Evolutionary conservation across 2,888 invertebrate genomes (phyloP), one percentile per base, ranked within the genome.

Genomic region (Cecidostiba fungosa): DNA sequence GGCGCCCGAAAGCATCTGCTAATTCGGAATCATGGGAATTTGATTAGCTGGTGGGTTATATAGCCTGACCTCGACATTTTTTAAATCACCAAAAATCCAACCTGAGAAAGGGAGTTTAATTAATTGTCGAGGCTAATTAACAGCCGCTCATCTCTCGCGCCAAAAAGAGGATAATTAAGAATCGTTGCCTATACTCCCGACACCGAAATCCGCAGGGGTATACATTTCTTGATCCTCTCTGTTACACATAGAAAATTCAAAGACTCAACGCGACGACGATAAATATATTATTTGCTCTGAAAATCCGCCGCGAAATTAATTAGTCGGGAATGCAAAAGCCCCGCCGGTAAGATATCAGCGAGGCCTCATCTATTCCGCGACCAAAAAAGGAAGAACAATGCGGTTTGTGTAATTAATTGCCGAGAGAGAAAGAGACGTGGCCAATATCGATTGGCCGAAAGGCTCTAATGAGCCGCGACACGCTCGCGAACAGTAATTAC

Each of bases 1-100:
- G 93, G 91, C 90, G 92, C 90, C 93, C 92, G 90, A 92, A 93
- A 93, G 93, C 93, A 93, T 93, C 93, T 93, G 93, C 93, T 93
- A 93, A 93, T 93, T 93, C 93, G 92, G 91, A 93, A 92, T 93
- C 93, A 93, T 93, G 93, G 91, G 91, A 91, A 91, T 93, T 93
- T 93, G 93, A 93, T 93, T 93, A 91, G 72, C 29, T 32, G 59
- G 19, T 14, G 29, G 8, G 91, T 89, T n/a, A 82, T 85, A 82
- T 87, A n/a, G 86, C 85, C 87, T 85, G 82, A 86, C 76, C 85
- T 85, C 86, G 86, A 80, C 84, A 85, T 86, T 88, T 87, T 66
- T 66, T 66, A 66, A 29, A 29, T 3, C 29, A 26, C 29, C 1
- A 29, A 66, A 66, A 12, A 50, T 50, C 50, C 3, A 16, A 16